Evolutionary conservation across 1,140 invertebrate species (phyloP).

Genomic region (Hesperophylax magnus): DNA sequence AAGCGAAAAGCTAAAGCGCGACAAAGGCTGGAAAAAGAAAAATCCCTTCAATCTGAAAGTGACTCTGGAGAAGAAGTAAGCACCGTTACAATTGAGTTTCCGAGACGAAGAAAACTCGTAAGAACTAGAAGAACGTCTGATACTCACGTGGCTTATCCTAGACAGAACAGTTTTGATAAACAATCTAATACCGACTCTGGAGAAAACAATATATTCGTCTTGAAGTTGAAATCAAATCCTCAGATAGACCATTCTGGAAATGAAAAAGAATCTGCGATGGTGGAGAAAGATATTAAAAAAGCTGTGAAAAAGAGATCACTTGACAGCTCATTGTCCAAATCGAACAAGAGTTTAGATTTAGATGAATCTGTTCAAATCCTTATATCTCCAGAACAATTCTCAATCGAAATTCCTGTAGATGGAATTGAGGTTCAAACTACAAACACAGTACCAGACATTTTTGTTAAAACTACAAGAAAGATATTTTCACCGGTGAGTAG

Average conservation of each 20-base stretch:
- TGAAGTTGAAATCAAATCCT: slow-evolving; percentile 51
- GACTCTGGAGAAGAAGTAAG: slow-evolving; percentile 67
- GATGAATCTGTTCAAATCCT: slow-evolving; percentile 52
- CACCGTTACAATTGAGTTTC: slow-evolving; percentile 69
- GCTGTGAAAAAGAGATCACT: slow-evolving; percentile 48
- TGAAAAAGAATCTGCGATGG: slow-evolving; percentile 38
- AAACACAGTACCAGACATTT: slow-evolving; percentile 71
- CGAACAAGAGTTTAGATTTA: slow-evolving; percentile 18
- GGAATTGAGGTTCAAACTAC: slow-evolving; percentile 66
- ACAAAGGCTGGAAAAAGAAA: slow-evolving; percentile 67
- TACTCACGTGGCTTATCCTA: slow-evolving; percentile 57
- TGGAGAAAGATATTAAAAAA: slow-evolving; percentile 23
- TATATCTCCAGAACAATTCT: slow-evolving; percentile 54
- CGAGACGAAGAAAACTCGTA: slow-evolving; percentile 63
- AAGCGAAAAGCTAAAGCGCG: slow-evolving; percentile 66
- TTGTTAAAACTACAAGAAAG: slow-evolving; percentile 83
- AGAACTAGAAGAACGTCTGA: slow-evolving; percentile 65
- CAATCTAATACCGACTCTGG: slow-evolving; percentile 54
- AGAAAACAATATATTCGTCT: slow-evolving; percentile 52
- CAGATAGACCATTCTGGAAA: slow-evolving; percentile 32
- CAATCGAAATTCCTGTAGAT: slow-evolving; percentile 61
- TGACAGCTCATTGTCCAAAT: slow-evolving; percentile 44
- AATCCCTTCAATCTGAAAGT: slow-evolving; percentile 69
- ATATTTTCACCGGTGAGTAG: slow-evolving; percentile 80
- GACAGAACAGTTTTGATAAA: slow-evolving; percentile 55